Base-by-base conservation (phyloP, 2,888 invertebrate genomes). In the Euphydryas editha region DNA sequence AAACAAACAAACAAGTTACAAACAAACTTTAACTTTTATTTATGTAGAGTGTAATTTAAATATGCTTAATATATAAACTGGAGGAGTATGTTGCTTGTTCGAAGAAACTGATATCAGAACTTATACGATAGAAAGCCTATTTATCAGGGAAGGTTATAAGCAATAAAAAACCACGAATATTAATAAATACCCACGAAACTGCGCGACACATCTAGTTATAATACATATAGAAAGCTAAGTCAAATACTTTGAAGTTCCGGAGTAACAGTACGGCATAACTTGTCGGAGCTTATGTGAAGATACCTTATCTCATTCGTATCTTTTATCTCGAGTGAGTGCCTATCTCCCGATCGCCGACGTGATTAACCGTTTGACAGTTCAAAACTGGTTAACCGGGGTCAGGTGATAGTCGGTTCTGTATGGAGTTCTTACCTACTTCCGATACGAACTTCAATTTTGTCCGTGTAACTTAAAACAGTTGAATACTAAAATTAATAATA, bases 331-430 rank as follows among this genome's bases (percentile, higher is more conserved):
- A 42, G 30, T 46, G 63, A 42, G 58, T 37, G 46, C 55, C 49
- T 64, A 65, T 68, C 63, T 37, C 56, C 11, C 47, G 64, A 65
- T 68, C 68, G 59, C 58, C 49, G 60, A 64, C 67, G 64, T 58
- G 68, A 68, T 68, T 68, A 58, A 58, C 30, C 54, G 64, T 68
- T 64, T 58, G 63, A 63, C 63, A 63, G 63, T 49, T 60, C 51
- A 20, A 58, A 65, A 61, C 42, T 51, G 51, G 51, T 42, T 51
- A 58, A 42, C 18, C 30, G 57, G 17, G 15, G 63, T 54, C 36
- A 36, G 11, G 36, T 54, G 36, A 36, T 54, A 54, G 54, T 54
- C 24, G 21, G 51, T 36, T 54, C 54, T 8, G 30, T 54, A 54
- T 54, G 30, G 54, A 30, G n/a, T 24, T 6, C 13, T 0, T 15